These are phyloP conservation scores for Hirundichthys speculiger DNA, from an alignment of 2,113 vertebrate genomes.

Conservation along the genomic window DNA sequence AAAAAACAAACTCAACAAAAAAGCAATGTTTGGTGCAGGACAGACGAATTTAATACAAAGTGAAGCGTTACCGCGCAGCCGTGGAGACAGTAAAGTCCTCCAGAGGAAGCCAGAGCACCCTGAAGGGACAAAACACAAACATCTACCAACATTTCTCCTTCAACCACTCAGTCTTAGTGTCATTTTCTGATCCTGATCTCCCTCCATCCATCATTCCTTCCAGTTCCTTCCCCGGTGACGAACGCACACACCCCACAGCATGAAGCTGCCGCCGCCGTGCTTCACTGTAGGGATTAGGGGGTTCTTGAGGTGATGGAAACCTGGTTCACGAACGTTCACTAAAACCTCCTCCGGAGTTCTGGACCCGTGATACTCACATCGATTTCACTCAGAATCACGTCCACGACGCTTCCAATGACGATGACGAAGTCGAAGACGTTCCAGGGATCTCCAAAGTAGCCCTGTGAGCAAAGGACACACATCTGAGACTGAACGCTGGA, in stretches of 20 bases:
- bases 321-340: too few relatives aligned
- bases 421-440: constrained; percentile 97
- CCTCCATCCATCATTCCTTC: too few relatives aligned
- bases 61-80: constrained; percentile 87
- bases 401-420: constrained; percentile 93
- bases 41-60: constrained; percentile 13
- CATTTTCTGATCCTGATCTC: too few relatives aligned
- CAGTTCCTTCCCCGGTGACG: too few relatives aligned
- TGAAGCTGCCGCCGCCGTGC: too few relatives aligned
- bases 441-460: constrained; percentile 96
- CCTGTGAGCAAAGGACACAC: constrained; percentile 75
- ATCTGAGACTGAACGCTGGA: background rate
- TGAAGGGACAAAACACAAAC: constrained; percentile 69
- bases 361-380: constrained; percentile 87
- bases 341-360: too few relatives aligned
- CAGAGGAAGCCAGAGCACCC: constrained; percentile 90
- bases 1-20: background rate
- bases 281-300: too few relatives aligned
- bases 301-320: too few relatives aligned
- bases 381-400: constrained; percentile 92
- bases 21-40: too few relatives aligned
- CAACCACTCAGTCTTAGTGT: too few relatives aligned
- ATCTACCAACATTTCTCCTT: too few relatives aligned
- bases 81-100: constrained; percentile 93
- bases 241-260: too few relatives aligned